Evolutionary conservation across 2,888 invertebrate genomes (phyloP), one percentile per base, ranked within the genome.

Genomic region (Camptogramma bilineatum): DNA sequence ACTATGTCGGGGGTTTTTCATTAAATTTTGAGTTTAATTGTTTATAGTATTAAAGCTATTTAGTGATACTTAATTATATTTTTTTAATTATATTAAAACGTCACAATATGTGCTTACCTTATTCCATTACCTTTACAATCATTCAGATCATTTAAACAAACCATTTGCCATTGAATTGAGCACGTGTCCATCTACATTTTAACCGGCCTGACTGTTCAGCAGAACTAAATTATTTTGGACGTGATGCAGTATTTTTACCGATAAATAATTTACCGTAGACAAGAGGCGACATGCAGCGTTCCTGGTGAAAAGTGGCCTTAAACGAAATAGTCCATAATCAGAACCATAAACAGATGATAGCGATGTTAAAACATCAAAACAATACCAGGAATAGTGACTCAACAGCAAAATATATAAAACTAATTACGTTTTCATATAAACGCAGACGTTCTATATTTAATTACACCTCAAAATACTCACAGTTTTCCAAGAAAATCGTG

Each of bases 391-490:
- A 88, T 61, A 58, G 70, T 86, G 85, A 87, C 74, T 87, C 86
- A 86, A 76, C 71, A 75, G 72, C 72, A 80, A 66, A 64, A 66
- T 70, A 85, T 85, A 83, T 85, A 83, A 82, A 84, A 87, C 87
- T 89, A 91, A 91, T 90, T 90, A 88, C 85, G 81, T 86, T 88
- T 88, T 86, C 86, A 86, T 87, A 84, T 86, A 80, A 80, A 89
- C 80, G 76, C 82, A 80, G 78, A 81, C 64, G 84, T 83, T 87
- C 91, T 92, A 92, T 86, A 91, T 91, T 90, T 91, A 93, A 91
- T 91, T 90, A 87, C 50, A 87, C 83, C 87, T 85, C 81, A 89
- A 91, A 90, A 91, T 90, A 92, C 92, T 90, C 85, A 92, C 92
- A 91, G 84, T 78, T 77, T 84, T 68, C 86, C 78, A 70, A 80